Conservation (phyloP, 2,113 vertebrate genomes). For the Felis catus region DNA sequence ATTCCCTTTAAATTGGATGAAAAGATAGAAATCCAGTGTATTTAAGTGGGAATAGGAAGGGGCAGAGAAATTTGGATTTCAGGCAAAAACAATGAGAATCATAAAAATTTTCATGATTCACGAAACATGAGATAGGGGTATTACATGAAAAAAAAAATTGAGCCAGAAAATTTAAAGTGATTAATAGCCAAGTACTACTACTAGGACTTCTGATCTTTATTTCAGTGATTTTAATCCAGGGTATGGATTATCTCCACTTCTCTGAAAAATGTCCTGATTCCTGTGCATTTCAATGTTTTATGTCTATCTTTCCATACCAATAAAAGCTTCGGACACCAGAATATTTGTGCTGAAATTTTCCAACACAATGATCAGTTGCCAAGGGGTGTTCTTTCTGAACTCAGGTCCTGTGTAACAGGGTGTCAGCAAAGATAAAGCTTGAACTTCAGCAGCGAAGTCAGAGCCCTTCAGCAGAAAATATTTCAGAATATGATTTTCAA, state of each 20-base stretch:
- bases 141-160: neutral
- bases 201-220: neutral
- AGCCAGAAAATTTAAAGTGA: neutral
- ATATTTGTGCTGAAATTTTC: neutral
- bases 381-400: neutral
- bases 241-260: neutral
- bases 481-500: constrained; percentile 34
- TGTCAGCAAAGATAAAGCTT: neutral
- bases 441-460: neutral
- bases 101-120: neutral
- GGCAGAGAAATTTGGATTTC: neutral
- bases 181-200: neutral
- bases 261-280: neutral
- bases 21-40: neutral
- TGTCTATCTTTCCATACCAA: neutral
- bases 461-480: neutral
- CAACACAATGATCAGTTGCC: neutral
- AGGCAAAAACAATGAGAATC: neutral
- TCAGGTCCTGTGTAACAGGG: neutral
- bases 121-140: neutral
- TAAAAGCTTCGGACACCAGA: neutral
- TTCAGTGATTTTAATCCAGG: neutral
- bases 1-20: neutral
- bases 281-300: neutral
- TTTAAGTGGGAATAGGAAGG: fast-evolving